phyloP scores from a whole-genome alignment of 2,113 vertebrate species.

The Nothocercus nigrocapillus region DNA sequence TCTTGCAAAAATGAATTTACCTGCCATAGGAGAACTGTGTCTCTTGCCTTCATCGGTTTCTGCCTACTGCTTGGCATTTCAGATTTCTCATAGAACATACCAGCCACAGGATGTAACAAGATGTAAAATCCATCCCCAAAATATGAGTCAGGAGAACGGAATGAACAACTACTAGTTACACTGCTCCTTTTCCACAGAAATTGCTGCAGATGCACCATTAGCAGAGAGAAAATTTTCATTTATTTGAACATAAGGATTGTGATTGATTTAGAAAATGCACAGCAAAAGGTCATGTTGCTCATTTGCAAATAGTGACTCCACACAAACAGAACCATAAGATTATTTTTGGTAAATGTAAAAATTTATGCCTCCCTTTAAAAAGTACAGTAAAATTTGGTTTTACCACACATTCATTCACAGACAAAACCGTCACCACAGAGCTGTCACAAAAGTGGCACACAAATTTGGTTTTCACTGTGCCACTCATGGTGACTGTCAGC shows the following conservation, averaged over 20 bases:
- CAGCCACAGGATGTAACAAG: background rate
- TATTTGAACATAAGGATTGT: slow-evolving; percentile 7
- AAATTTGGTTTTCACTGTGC: background rate
- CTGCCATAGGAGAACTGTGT: background rate
- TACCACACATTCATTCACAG: background rate
- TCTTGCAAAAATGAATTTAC: slow-evolving; percentile 40
- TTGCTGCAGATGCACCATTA: slow-evolving; percentile 1
- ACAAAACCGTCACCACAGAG: background rate
- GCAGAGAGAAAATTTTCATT: background rate
- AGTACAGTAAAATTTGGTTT: background rate
- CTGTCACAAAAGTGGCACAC: rapidly evolving
- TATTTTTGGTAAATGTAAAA: background rate
- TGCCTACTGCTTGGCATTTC: slow-evolving; percentile 1
- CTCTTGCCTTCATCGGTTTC: background rate
- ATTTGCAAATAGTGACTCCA: background rate
- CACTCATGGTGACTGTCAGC: background rate
- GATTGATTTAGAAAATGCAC: background rate
- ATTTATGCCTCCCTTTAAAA: background rate
- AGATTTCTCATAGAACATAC: slow-evolving; percentile 23
- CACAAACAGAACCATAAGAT: background rate
- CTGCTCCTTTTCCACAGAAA: background rate
- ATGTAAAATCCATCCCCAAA: slow-evolving; percentile 14
- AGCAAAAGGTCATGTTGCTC: background rate
- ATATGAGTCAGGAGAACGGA: background rate
- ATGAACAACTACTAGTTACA: background rate